Base-by-base conservation (phyloP, 1,140 invertebrate genomes). In the Aphaenogaster floridana region DNA sequence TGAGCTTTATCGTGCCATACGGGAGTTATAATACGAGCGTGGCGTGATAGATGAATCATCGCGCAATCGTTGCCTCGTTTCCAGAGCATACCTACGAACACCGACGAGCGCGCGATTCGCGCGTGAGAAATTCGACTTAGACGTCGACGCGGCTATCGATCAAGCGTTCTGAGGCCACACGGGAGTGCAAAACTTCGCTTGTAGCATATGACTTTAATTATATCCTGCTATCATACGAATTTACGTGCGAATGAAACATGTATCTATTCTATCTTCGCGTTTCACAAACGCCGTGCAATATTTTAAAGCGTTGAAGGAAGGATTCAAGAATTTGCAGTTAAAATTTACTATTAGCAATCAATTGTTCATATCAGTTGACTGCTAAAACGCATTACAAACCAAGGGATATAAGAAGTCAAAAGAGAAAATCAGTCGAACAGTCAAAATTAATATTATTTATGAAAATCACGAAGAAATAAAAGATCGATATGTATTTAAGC, bases 31-130 rank as follows among this genome's bases (percentile, higher is more conserved):
- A 91, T 90, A 88, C 87, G 86, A 83, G 79, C 80, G 39, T 88
- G 52, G 79, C 88, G 74, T 90, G 89, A 90, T 88, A 90, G 86
- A 91, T 88, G 86, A 81, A 88, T 90, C 89, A 86, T 90, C 50
- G 71, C 50, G 71, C 89, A 71, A 90, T 90, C 69, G 86, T 91
- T 90, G 85, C 76, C 74, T 86, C 64, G 89, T 91, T 88, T 64
- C 81, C 68, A 79, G 74, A 61, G 36, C 11, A 5, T 21, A 34
- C 28, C 28, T 52, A 21, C 28, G 76, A 54, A 72, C 68, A n/a
- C 34, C 1, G 36, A 21, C 50, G 50, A 0, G 34, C 63, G 36
- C 45, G 17, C 59, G 3, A 59, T 77, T 9, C 48, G 39, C 69
- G 69, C 69, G 48, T 57, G 79, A 59, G 80, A 84, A 76, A 74